Percentiles rank a stretch among this genome's conserved stretches.
Conservation (phyloP, 2,888 invertebrate species). For the Alitta virens region DNA sequence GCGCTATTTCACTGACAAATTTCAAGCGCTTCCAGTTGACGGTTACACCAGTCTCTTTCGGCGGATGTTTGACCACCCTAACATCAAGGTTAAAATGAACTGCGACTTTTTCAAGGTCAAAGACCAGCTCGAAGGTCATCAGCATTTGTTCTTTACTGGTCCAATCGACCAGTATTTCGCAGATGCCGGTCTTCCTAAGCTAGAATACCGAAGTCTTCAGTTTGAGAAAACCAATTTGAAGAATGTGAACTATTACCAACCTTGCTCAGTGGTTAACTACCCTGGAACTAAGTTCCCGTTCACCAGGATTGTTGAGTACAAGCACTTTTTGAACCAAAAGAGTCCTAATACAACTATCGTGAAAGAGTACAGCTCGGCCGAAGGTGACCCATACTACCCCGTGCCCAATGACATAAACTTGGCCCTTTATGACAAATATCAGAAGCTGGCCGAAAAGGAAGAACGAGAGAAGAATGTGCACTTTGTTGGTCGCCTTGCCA, state of each 20-base stretch:
- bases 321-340: constrained; percentile 8
- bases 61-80: not conserved
- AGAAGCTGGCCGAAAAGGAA: not conserved
- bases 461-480: not conserved
- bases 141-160: constrained; percentile 10
- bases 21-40: constrained; percentile 5
- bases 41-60: constrained; percentile 8
- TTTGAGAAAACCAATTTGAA: not conserved
- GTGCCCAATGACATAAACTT: constrained; percentile 7
- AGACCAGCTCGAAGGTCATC: not conserved
- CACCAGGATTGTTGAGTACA: constrained; percentile 11
- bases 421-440: constrained; percentile 1
- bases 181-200: not conserved
- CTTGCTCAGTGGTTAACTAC: constrained; percentile 9
- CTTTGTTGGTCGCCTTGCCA: constrained; percentile 8
- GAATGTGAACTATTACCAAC: constrained; percentile 6
- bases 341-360: constrained; percentile 6
- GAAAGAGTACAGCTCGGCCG: constrained; percentile 5
- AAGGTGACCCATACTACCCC: constrained; percentile 13
- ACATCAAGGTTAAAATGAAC: constrained; percentile 5
- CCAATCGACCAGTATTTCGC: constrained; percentile 10
- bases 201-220: not conserved
- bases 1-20: constrained; percentile 11
- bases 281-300: constrained; percentile 2
- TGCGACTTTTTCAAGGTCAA: constrained; percentile 5